Evolutionary conservation across 2,797 vertebrate genomes (phyloP), one percentile per base, ranked within the genome.

Genomic region (Acanthopagrus latus): DNA sequence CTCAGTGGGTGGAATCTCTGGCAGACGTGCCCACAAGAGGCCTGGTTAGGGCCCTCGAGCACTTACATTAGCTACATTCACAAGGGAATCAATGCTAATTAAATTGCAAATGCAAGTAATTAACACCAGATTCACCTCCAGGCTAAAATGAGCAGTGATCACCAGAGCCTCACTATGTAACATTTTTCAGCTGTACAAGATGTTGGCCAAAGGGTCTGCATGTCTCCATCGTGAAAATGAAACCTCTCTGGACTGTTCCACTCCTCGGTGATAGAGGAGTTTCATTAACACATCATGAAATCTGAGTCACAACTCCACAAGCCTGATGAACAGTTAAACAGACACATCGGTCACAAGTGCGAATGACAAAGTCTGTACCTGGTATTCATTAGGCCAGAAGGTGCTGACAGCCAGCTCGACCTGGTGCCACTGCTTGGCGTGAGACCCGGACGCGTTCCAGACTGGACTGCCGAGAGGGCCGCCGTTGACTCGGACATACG

Each of bases 381-480:
- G 97, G 87, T 99, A 99, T 85, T 98, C 97, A 4, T 94, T 99
- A 73, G 98, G 98, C 97, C 97, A 99, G 93, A 99, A 99, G 82
- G 97, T 97, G 94, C 97, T 99, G 93, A 99, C 97, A 0, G 98
- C 97, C 90, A 99, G 87, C 89, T 99, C 98, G 0, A 97, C 97
- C 89, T 97, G 97, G 89, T 98, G 96, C 98, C 98, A 99, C 93
- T 97, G 97, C 21, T 94, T 96, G 69, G 96, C 96, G 0, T 97
- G 97, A 14, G 97, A 96, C 50, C 97, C 96, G 0, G 97, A 96
- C 3, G 94, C 85, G 9, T 97, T 97, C 97, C 98, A 99, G 41
- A 97, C 97, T 0, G 97, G 94, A 3, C 94, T 96, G 82, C 98
- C 98, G 65, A 97, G 86, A 0, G 96, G 96, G 0, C 96, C 97